Percentiles rank a stretch among this genome's conserved stretches.
Conservation (phyloP, 2,113 vertebrate species). For the Lamprotornis superbus region DNA sequence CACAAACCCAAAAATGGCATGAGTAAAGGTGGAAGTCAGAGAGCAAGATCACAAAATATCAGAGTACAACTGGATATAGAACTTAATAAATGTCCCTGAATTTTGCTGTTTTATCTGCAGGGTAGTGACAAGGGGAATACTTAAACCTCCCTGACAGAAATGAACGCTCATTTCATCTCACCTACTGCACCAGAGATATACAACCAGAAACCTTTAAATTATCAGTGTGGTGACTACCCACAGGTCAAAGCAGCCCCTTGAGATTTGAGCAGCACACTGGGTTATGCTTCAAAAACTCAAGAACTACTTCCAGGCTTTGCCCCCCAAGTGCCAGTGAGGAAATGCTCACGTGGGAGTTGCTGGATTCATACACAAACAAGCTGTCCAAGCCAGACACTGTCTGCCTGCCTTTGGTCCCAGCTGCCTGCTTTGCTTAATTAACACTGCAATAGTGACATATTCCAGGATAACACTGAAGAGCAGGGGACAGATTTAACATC, state of each 20-base stretch:
- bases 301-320: not conserved
- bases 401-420: not conserved
- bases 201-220: not conserved
- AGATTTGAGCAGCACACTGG: not conserved
- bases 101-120: not conserved
- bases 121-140: not conserved
- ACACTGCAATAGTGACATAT: not conserved
- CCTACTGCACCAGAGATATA: not conserved
- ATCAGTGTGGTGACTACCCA: not conserved
- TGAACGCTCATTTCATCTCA: rapidly evolving
- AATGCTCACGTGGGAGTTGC: not conserved
- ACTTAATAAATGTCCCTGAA: not conserved
- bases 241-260: not conserved
- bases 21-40: not conserved
- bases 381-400: not conserved
- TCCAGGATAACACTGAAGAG: not conserved
- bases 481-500: not conserved
- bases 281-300: not conserved
- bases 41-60: not conserved
- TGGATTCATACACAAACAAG: not conserved
- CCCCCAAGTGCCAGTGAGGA: not conserved
- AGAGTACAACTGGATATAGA: not conserved
- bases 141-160: not conserved
- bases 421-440: not conserved
- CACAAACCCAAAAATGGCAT: not conserved